Evolutionary conservation across 2,113 vertebrate genomes (phyloP).

Genomic region (Tapirus terrestris): DNA sequence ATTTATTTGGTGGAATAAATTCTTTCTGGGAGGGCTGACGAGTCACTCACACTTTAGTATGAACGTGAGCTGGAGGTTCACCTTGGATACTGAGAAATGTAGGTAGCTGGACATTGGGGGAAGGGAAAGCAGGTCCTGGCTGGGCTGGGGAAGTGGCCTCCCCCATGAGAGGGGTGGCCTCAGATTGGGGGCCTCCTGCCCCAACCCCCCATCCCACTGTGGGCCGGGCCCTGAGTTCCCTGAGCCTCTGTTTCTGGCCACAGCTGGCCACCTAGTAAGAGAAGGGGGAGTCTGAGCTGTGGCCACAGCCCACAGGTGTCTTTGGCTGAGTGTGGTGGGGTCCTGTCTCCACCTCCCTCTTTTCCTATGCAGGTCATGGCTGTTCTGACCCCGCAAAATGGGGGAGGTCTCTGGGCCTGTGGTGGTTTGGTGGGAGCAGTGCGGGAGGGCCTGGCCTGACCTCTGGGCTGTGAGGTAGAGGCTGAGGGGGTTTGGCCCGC

Average conservation of each 20-base stretch:
- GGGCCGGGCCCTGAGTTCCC: neutral
- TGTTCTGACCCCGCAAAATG: neutral
- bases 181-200: neutral
- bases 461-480: neutral
- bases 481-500: neutral
- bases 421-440: neutral
- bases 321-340: neutral
- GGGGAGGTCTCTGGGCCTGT: neutral
- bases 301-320: neutral
- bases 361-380: neutral
- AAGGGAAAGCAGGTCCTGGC: neutral
- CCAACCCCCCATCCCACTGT: too few relatives aligned
- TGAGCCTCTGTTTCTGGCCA: neutral
- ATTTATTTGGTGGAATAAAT: neutral
- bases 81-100: neutral
- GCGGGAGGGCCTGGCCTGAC: neutral
- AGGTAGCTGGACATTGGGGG: too few relatives aligned
- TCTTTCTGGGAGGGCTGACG: too few relatives aligned
- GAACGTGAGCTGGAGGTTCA: neutral
- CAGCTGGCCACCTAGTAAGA: neutral
- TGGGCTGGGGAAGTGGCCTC: neutral
- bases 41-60: neutral
- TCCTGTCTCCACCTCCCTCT: rapidly evolving
- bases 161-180: neutral
- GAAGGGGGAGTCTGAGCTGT: neutral